phyloP scores from a whole-genome alignment of 2,888 invertebrate genomes.

The Hemithea aestivaria region DNA sequence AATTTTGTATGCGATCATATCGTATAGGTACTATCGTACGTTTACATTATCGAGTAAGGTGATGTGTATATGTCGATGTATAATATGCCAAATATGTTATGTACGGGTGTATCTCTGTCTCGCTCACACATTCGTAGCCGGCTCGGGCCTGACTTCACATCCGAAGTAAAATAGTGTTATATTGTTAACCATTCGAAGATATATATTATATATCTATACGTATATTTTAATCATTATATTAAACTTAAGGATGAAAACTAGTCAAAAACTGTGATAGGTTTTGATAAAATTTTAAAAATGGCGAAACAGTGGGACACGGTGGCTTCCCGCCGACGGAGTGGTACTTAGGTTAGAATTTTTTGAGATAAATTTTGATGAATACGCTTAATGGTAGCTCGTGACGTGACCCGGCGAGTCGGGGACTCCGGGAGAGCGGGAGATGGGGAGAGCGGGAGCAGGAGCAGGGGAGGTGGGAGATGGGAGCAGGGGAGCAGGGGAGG shows the following conservation, averaged over 20 bases:
- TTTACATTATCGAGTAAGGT: constrained; percentile 30
- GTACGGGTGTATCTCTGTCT: constrained; percentile 31
- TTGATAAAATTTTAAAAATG: constrained; percentile 77
- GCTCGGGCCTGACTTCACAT: constrained; percentile 45
- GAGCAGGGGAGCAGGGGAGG: constrained; percentile 20
- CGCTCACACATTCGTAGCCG: constrained; percentile 38
- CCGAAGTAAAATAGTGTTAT: constrained; percentile 74
- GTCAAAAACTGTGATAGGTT: constrained; percentile 80
- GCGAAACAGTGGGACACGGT: constrained; percentile 32
- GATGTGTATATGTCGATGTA: constrained; percentile 38
- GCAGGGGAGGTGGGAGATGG: constrained; percentile 33
- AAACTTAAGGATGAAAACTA: constrained; percentile 78
- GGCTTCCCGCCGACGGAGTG: constrained; percentile 35
- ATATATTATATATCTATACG: constrained; percentile 74
- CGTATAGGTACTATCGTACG: constrained; percentile 52
- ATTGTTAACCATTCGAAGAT: constrained; percentile 73
- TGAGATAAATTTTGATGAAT: constrained; percentile 40
- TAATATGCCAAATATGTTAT: constrained; percentile 53
- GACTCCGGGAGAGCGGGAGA: constrained; percentile 8
- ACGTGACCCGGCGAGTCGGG: constrained; percentile 37
- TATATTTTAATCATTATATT: constrained; percentile 78
- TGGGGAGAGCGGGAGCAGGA: constrained; percentile 22
- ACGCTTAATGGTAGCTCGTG: constrained; percentile 43
- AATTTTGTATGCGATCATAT: constrained; percentile 71
- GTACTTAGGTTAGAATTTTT: constrained; percentile 54